Conservation (phyloP, 2,888 invertebrate genomes). For the Terebella lapidaria region DNA sequence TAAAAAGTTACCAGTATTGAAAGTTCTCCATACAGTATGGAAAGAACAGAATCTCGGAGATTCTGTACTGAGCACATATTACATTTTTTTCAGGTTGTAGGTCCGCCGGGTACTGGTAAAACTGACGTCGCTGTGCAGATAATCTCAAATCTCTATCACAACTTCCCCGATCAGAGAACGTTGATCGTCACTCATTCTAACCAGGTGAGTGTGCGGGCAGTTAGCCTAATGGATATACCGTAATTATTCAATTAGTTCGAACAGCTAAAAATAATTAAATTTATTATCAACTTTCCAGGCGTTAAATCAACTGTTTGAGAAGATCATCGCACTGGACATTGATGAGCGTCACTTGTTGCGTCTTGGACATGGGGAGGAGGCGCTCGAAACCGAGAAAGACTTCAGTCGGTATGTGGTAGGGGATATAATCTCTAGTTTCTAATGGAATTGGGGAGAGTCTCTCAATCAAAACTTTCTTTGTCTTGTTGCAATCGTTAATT, state of each 20-base stretch:
- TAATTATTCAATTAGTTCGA: no score
- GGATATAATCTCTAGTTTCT: not conserved
- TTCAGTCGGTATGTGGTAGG: constrained; percentile 69
- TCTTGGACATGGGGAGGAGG: constrained; percentile 98
- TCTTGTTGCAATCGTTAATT: no score
- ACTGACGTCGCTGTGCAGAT: constrained; percentile 99
- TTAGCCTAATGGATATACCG: no score
- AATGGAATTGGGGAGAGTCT: no score
- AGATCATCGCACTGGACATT: constrained; percentile 95
- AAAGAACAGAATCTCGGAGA: no score
- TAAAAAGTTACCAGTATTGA: no score
- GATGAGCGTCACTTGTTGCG: constrained; percentile 95
- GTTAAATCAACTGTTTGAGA: constrained; percentile 97
- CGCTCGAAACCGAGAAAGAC: constrained; percentile 97
- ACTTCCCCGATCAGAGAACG: constrained; percentile 96
- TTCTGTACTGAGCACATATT: no score
- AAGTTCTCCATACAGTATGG: no score
- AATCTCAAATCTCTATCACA: constrained; percentile 98
- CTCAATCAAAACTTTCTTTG: no score
- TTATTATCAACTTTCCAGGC: constrained; percentile 58
- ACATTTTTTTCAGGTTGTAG: constrained; percentile 39
- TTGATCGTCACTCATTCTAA: constrained; percentile 98
- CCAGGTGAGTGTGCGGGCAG: constrained; percentile 63
- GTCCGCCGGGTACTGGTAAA: constrained; percentile 73
- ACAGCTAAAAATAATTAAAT: not conserved